phyloP scores from a whole-genome alignment of 1,140 invertebrate species.

The Whitmania pigra region DNA sequence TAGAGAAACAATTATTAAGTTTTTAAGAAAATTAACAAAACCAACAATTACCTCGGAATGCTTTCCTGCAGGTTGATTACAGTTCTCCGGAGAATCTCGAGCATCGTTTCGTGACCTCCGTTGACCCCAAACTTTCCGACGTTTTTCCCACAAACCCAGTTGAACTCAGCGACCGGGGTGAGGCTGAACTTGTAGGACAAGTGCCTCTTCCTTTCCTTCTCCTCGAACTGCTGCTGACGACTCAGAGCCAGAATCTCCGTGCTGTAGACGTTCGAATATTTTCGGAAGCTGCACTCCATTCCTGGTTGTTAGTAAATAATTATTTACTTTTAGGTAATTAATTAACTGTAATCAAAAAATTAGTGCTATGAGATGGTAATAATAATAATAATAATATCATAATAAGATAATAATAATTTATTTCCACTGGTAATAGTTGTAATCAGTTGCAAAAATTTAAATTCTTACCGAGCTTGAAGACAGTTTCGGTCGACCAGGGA shows the following conservation, averaged over 20 bases:
- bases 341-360: too few species aligned
- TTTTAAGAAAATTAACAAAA: not conserved
- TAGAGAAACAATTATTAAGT: too few species aligned
- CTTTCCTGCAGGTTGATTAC: conserved; percentile 73
- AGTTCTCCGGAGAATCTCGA: conserved; percentile 71
- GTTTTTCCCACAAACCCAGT: conserved; percentile 67
- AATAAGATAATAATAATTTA: too few species aligned
- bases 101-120: conserved; percentile 47
- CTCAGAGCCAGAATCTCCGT: conserved; percentile 76
- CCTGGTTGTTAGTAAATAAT: conserved; percentile 34
- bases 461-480: too few species aligned
- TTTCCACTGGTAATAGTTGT: too few species aligned
- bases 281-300: conserved; percentile 58
- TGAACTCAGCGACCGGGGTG: conserved; percentile 78
- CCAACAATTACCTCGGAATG: conserved; percentile 63
- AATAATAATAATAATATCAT: too few species aligned
- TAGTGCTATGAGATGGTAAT: too few species aligned
- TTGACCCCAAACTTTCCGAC: not conserved
- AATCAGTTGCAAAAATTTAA: too few species aligned
- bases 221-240: conserved; percentile 84
- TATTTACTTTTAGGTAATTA: too few species aligned
- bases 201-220: conserved; percentile 84
- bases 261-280: conserved; percentile 78
- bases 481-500: too few species aligned
- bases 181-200: conserved; percentile 91